These are phyloP conservation scores for Epinotia ramella DNA, from an alignment of 2,888 invertebrate genomes.

Conservation along the genomic window DNA sequence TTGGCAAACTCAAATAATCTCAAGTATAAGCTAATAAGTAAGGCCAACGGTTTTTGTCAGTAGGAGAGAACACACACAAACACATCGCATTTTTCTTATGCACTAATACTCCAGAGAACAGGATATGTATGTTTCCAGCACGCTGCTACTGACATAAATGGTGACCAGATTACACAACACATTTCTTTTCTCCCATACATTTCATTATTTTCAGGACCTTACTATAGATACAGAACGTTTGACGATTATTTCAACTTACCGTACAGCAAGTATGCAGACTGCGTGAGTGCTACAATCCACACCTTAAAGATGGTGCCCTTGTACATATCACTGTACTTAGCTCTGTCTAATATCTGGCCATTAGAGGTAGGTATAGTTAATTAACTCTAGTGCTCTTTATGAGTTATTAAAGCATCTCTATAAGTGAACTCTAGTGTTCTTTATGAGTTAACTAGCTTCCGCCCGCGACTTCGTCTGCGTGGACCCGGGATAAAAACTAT, in stretches of 20 bases:
- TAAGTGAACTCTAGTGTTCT: no score
- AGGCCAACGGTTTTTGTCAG: no score
- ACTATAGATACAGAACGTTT: conserved; percentile 95
- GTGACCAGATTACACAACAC: not conserved
- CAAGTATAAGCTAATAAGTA: no score
- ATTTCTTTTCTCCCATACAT: not conserved
- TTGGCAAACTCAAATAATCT: not conserved
- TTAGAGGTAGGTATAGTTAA: conserved; percentile 87
- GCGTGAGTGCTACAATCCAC: conserved; percentile 85
- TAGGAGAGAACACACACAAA: no score
- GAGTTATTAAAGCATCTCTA: no score
- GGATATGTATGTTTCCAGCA: not conserved
- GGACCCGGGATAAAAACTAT: no score
- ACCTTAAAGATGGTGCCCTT: conserved; percentile 88
- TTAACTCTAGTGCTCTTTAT: no score
- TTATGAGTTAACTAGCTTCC: no score
- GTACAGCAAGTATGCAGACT: conserved; percentile 87
- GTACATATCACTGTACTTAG: conserved; percentile 88
- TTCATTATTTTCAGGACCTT: conserved; percentile 91
- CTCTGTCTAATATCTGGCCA: conserved; percentile 89
- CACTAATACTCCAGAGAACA: not conserved
- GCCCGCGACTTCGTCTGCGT: no score
- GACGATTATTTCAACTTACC: conserved; percentile 90
- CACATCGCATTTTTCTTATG: not conserved
- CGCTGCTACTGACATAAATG: not conserved